Conservation (phyloP, 2,797 vertebrate genomes). For the Glyptemys insculpta region DNA sequence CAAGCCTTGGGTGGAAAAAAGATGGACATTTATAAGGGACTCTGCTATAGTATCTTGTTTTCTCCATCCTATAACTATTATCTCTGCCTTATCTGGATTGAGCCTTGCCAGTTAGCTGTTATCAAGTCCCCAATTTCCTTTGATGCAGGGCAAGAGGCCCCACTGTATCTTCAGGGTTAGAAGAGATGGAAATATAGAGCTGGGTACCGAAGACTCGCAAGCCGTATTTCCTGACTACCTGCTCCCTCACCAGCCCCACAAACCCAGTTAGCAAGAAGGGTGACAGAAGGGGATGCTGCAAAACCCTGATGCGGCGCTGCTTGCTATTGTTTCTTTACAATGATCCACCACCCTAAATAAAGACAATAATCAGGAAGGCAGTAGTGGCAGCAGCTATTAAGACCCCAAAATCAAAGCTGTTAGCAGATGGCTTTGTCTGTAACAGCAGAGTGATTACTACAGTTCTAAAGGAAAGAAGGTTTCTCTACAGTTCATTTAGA, state of each 20-base stretch:
- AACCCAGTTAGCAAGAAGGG: neutral
- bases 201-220: neutral
- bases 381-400: neutral
- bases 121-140: neutral
- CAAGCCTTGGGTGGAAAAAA: neutral
- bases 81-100: neutral
- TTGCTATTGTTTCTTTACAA: neutral
- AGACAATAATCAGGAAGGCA: neutral
- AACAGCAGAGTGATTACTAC: neutral
- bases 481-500: neutral
- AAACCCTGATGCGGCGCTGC: neutral
- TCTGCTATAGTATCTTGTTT: too few relatives aligned
- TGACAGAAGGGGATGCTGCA: neutral
- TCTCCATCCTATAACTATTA: neutral
- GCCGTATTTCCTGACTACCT: neutral
- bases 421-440: neutral
- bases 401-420: neutral
- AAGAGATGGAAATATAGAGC: neutral
- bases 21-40: neutral
- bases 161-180: neutral
- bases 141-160: neutral
- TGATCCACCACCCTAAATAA: neutral
- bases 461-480: neutral
- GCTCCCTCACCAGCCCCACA: neutral
- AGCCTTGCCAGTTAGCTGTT: neutral